phyloP scores from a whole-genome alignment of 2,888 invertebrate genomes.

The Mythimna vitellina region DNA sequence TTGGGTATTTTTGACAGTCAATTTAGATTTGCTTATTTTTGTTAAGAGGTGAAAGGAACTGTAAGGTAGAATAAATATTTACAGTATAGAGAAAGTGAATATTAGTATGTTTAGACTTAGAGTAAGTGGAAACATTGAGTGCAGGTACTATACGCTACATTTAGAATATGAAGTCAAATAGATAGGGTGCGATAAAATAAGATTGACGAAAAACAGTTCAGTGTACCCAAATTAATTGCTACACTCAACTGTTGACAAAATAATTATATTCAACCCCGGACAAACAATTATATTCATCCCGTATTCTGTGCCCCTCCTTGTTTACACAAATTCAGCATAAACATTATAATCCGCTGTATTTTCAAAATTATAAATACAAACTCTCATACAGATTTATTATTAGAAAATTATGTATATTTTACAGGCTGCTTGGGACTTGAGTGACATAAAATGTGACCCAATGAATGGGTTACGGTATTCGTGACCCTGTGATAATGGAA shows the following conservation, averaged over 20 bases:
- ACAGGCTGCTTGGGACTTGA: constrained; percentile 47
- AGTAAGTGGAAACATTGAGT: constrained; percentile 15
- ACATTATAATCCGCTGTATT: constrained; percentile 47
- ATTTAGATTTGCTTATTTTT: constrained; percentile 34
- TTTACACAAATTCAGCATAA: constrained; percentile 49
- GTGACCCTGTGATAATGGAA: constrained; percentile 17
- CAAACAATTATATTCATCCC: constrained; percentile 37
- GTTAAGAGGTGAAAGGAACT: constrained; percentile 14
- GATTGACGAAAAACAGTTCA: constrained; percentile 44
- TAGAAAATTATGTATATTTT: constrained; percentile 62
- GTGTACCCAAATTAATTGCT: constrained; percentile 44
- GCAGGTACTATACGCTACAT: background rate
- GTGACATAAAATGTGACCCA: constrained; percentile 56
- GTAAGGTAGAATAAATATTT: constrained; percentile 36
- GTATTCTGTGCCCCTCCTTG: constrained; percentile 37
- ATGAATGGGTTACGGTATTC: constrained; percentile 45
- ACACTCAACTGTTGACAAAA: constrained; percentile 52
- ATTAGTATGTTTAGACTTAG: constrained; percentile 8
- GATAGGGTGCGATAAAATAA: constrained; percentile 29
- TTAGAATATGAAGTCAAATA: constrained; percentile 13
- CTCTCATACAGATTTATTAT: constrained; percentile 56
- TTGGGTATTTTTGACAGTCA: constrained; percentile 36
- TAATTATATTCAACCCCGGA: constrained; percentile 41
- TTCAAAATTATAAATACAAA: constrained; percentile 60
- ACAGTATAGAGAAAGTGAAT: background rate